Evolutionary conservation across 2,888 invertebrate species (phyloP).

Genomic region (Philereme transversata): DNA sequence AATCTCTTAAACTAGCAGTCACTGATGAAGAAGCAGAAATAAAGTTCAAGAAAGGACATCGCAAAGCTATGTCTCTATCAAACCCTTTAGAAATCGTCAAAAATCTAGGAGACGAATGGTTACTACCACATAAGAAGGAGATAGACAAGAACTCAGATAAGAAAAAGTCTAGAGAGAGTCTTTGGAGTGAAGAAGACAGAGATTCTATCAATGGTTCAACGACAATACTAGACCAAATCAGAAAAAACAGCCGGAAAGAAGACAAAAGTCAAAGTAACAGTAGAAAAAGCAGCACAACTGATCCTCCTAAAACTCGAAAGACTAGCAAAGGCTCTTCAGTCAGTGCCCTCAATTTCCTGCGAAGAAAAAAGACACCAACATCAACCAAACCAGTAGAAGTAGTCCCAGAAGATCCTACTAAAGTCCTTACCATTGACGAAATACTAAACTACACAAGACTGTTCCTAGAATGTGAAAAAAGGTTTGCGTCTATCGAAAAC

Average conservation of each 20-base stretch:
- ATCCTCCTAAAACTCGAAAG: slow-evolving; percentile 69
- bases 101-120: slow-evolving; percentile 77
- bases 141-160: slow-evolving; percentile 69
- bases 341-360: slow-evolving; percentile 71
- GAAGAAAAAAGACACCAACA: slow-evolving; percentile 74
- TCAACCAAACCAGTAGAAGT: slow-evolving; percentile 69
- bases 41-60: slow-evolving; percentile 69
- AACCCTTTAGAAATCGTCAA: slow-evolving; percentile 78
- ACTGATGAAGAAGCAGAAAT: slow-evolving; percentile 76
- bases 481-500: slow-evolving; percentile 57
- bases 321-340: slow-evolving; percentile 75
- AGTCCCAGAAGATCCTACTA: slow-evolving; percentile 65
- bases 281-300: slow-evolving; percentile 65
- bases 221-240: slow-evolving; percentile 65
- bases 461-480: slow-evolving; percentile 74
- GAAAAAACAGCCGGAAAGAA: slow-evolving; percentile 74
- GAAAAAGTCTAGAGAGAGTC: slow-evolving; percentile 76
- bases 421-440: slow-evolving; percentile 60
- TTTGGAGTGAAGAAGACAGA: slow-evolving; percentile 79
- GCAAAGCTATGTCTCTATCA: slow-evolving; percentile 79
- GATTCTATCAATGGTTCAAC: slow-evolving; percentile 73
- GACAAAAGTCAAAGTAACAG: slow-evolving; percentile 61
- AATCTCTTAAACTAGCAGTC: slow-evolving; percentile 74
- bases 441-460: slow-evolving; percentile 67
- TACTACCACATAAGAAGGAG: slow-evolving; percentile 69